These are phyloP conservation scores for Myotis myotis DNA, from an alignment of 2,797 vertebrate species.

Conservation along the genomic window DNA sequence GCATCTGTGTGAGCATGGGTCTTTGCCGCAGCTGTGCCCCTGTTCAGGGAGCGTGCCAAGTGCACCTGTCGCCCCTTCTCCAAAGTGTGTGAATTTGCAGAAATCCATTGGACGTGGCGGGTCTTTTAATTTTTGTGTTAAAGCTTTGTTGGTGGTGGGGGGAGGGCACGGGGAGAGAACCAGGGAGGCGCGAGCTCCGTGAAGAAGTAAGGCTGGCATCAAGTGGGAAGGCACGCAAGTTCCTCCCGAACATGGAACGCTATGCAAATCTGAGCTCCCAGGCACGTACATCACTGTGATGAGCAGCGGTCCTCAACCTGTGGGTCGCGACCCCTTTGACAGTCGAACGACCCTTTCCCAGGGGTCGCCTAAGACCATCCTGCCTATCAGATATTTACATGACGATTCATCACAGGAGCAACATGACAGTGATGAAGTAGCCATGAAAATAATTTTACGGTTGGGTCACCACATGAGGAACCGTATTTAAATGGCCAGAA, in stretches of 20 bases:
- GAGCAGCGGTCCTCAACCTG: too few relatives aligned
- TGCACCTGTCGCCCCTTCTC: neutral
- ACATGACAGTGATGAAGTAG: too few relatives aligned
- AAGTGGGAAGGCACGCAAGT: constrained; percentile 21
- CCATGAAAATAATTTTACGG: too few relatives aligned
- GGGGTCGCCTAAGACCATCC: too few relatives aligned
- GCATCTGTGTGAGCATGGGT: neutral
- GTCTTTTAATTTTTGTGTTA: constrained; percentile 51
- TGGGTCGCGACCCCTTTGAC: too few relatives aligned
- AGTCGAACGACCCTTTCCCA: too few relatives aligned
- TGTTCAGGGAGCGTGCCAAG: neutral
- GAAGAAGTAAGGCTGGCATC: constrained; percentile 58
- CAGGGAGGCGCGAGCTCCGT: neutral
- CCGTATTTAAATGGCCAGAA: too few relatives aligned
- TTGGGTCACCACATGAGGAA: too few relatives aligned
- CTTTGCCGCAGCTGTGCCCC: neutral
- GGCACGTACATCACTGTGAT: constrained; percentile 34
- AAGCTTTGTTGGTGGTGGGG: neutral
- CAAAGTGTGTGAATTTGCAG: neutral
- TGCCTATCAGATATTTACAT: too few relatives aligned
- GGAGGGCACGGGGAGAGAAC: neutral
- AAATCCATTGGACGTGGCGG: neutral
- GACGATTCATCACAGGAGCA: too few relatives aligned
- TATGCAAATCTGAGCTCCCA: constrained; percentile 49
- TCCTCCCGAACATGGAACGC: constrained; percentile 51